Evolutionary conservation across 2,797 vertebrate genomes (phyloP), one percentile per base, ranked within the genome.

Genomic region (Diplodus puntazzo): DNA sequence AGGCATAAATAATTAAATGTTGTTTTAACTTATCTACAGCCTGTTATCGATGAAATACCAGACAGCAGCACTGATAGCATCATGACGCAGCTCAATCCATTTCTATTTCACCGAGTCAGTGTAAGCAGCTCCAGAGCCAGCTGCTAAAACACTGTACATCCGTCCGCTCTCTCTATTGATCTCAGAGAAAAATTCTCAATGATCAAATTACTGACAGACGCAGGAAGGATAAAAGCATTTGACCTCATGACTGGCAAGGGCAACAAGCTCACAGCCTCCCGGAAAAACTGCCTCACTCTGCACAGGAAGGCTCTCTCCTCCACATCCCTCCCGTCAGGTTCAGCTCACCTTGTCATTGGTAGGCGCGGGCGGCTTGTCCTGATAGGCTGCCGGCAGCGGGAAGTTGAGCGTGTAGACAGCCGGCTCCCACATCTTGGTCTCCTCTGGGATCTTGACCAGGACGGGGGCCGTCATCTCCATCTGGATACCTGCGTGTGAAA

Each of bases 381-480:
- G 95, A 87, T 93, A 92, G 81, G 91, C 89, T 27, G 92, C 87
- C 0, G 96, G 95, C 66, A 96, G 87, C 6, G 92, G 94, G 89
- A 96, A 96, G 91, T 79, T 95, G 43, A 96, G 92, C 0, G 94
- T 94, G 88, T 96, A 96, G 61, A 95, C 69, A 0, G 94, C 94
- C 0, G 94, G 94, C 73, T 95, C 94, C 95, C 95, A 95, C 88
- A 94, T 92, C 81, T 80, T 93, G 57, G 88, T 94, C 62, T 94
- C 90, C 81, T 95, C 94, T 0, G 95, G 95, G 73, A 96, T 94
- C 77, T 90, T 93, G 0, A 96, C 93, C 55, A 96, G 88, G 53
- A 96, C 93, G 0, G 95, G 96, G 34, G 96, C 93, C 0, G 94
- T 95, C 95, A 96, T 95, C 78, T 96, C 93, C 91, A 96, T 95